Percentiles rank a stretch among this genome's conserved stretches.
Conservation (phyloP, 2,113 vertebrate species). For the Semnornis frantzii region DNA sequence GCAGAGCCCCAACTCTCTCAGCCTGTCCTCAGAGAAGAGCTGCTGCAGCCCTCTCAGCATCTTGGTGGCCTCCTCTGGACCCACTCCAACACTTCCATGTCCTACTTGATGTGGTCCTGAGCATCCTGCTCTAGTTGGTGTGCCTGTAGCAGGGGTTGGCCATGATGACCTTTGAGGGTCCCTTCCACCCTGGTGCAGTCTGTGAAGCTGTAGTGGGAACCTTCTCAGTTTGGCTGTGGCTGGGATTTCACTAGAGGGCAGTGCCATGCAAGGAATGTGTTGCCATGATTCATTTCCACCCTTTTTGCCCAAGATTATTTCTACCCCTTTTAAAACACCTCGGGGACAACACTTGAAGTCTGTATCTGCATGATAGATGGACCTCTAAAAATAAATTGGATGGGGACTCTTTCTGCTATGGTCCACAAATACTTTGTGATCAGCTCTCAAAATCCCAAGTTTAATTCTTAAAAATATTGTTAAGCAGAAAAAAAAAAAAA, state of each 20-base stretch:
- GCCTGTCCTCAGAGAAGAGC: no score
- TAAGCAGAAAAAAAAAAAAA: background rate
- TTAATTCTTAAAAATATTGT: background rate
- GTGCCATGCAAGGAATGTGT: constrained; percentile 84
- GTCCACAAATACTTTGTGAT: background rate
- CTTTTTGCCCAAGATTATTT: background rate
- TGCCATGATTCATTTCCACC: background rate
- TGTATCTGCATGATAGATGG: background rate
- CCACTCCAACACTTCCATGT: no score
- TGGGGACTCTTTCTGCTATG: background rate
- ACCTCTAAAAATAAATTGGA: background rate
- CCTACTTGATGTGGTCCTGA: no score
- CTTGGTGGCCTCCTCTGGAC: no score
- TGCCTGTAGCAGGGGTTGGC: no score
- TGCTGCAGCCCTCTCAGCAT: no score
- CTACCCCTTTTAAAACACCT: background rate
- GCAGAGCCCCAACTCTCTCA: no score
- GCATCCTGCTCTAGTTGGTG: no score
- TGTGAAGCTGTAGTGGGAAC: no score
- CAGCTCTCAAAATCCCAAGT: background rate
- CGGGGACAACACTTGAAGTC: background rate
- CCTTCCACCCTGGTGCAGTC: no score
- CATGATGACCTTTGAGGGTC: no score
- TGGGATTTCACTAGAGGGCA: constrained; percentile 83
- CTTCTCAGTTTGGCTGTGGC: no score